Evolutionary conservation across 2,888 invertebrate species (phyloP).

Genomic region (Galeruca laticollis): DNA sequence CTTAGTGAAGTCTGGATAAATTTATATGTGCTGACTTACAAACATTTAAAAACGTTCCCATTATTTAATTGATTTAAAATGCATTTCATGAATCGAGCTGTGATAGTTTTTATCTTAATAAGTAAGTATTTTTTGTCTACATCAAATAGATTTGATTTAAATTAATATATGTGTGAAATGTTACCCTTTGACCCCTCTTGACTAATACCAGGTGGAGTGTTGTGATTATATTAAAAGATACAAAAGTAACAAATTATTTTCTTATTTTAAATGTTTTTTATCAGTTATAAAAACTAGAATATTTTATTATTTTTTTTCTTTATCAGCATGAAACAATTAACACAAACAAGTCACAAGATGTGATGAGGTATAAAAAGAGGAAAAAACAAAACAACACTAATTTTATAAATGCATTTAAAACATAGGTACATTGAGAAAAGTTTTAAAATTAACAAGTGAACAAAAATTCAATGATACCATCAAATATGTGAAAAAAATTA

Average conservation of each 20-base stretch:
- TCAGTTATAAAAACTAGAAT: constrained; percentile 4
- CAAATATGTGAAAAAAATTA: too few species aligned
- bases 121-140: constrained; percentile 27
- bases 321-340: too few species aligned
- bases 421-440: too few species aligned
- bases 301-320: neutral
- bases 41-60: neutral
- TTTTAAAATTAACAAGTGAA: too few species aligned
- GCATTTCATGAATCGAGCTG: constrained; percentile 27
- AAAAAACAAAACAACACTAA: too few species aligned
- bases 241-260: neutral
- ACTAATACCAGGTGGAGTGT: constrained; percentile 8
- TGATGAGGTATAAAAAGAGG: too few species aligned
- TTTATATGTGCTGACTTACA: neutral
- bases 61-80: constrained; percentile 13
- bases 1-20: neutral
- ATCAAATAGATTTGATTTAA: neutral
- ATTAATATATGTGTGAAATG: neutral
- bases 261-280: neutral
- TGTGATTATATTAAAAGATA: neutral
- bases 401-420: too few species aligned
- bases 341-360: too few species aligned
- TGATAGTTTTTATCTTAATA: constrained; percentile 34
- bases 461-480: too few species aligned
- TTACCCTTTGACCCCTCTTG: constrained; percentile 37